Percentiles rank a stretch among this genome's conserved stretches.
These are phyloP conservation scores for Diachrysia chrysitis DNA, from an alignment of 2,888 invertebrate genomes.

Conservation along the genomic window DNA sequence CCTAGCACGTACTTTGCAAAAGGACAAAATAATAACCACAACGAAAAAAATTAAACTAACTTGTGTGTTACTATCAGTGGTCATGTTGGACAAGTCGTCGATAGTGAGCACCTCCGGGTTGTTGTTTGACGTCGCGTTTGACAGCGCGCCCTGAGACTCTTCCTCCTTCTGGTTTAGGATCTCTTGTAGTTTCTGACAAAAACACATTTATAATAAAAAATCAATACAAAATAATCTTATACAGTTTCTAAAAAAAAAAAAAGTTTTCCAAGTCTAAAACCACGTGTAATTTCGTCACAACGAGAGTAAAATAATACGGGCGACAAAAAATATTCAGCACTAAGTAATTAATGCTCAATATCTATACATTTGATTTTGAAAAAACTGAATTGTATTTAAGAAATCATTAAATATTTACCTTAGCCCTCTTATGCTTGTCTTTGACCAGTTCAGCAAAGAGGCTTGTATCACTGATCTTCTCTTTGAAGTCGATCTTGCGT, in stretches of 20 bases:
- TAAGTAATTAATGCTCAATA: too few species aligned
- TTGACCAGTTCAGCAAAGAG: constrained; percentile 97
- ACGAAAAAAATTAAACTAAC: constrained; percentile 53
- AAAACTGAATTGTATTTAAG: too few species aligned
- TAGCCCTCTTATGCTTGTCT: constrained; percentile 94
- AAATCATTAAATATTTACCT: constrained; percentile 84
- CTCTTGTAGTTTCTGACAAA: constrained; percentile 90
- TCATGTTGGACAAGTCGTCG: constrained; percentile 78
- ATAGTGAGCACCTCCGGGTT: constrained; percentile 77
- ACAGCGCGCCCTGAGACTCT: constrained; percentile 81
- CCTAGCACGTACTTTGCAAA: too few species aligned
- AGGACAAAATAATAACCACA: neutral
- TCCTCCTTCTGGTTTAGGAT: constrained; percentile 92
- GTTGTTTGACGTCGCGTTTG: constrained; percentile 72
- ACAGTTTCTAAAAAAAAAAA: too few species aligned
- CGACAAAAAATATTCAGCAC: too few species aligned
- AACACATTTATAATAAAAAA: neutral
- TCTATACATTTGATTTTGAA: too few species aligned
- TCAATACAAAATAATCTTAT: too few species aligned
- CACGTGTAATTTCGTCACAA: too few species aligned
- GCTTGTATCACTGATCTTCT: constrained; percentile 96
- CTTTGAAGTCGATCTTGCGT: constrained; percentile 91
- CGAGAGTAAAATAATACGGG: too few species aligned
- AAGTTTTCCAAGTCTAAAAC: too few species aligned
- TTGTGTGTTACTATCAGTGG: constrained; percentile 76